These are phyloP conservation scores for Solenodon paradoxus DNA, from an alignment of 2,113 vertebrate genomes.

Conservation along the genomic window DNA sequence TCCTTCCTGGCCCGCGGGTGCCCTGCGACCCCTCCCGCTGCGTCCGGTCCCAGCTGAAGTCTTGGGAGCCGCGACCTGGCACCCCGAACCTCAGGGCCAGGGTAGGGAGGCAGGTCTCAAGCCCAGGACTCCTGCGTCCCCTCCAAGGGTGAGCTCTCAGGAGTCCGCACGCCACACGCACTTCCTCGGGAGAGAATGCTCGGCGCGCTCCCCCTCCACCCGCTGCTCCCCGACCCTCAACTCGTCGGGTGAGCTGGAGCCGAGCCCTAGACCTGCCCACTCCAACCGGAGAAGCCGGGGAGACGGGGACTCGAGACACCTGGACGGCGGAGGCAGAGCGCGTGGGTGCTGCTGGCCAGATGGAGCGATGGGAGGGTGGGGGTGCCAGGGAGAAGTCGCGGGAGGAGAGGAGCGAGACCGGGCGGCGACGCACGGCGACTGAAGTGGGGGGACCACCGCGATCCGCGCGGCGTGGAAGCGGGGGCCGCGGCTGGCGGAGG, in stretches of 20 bases:
- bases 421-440: neutral
- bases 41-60: constrained; percentile 49
- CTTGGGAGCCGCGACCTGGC: neutral
- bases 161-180: neutral
- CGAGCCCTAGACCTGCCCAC: neutral
- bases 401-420: neutral
- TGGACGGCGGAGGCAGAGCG: neutral
- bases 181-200: neutral
- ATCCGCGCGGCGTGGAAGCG: neutral
- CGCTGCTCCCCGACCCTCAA: neutral
- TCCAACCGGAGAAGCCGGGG: neutral
- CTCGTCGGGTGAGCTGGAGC: neutral
- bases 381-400: neutral
- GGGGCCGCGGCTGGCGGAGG: neutral
- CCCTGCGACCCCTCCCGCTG: constrained; percentile 52
- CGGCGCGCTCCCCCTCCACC: neutral
- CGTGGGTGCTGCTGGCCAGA: neutral
- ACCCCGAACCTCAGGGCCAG: neutral
- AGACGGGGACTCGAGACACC: neutral
- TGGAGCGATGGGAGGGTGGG: neutral
- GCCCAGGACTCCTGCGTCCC: neutral
- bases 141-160: neutral
- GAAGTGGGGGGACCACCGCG: neutral
- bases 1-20: constrained; percentile 66
- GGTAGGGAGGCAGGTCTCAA: neutral